Conservation (phyloP, 2,797 vertebrate species). For the Coregonus suidteri region DNA sequence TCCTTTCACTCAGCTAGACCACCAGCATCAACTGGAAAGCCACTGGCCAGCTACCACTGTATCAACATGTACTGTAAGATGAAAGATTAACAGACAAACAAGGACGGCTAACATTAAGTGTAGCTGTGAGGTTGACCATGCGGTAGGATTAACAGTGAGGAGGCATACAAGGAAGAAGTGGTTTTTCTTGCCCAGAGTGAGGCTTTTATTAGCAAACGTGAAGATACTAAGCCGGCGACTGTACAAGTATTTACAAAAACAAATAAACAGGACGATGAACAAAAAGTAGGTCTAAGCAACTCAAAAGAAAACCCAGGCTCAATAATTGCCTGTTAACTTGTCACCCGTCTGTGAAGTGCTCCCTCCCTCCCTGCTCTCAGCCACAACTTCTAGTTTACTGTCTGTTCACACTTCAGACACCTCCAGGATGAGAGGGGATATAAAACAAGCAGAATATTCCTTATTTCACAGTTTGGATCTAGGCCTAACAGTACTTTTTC, state of each 20-base stretch:
- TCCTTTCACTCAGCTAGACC: background rate
- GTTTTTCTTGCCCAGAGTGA: too few species aligned
- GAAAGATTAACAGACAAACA: background rate
- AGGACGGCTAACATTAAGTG: background rate
- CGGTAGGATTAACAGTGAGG: too few species aligned
- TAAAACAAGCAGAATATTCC: slow-evolving; percentile 24
- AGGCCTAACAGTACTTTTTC: background rate
- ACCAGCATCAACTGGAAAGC: background rate
- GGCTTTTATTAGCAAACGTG: too few species aligned
- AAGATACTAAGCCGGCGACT: background rate
- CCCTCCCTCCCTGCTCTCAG: too few species aligned
- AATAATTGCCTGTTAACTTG: too few species aligned
- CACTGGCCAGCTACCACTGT: background rate
- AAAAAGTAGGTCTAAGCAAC: too few species aligned
- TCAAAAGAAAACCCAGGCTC: too few species aligned
- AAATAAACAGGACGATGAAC: too few species aligned
- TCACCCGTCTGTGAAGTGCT: too few species aligned
- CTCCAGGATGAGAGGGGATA: background rate
- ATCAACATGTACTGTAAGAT: background rate
- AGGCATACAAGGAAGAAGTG: too few species aligned
- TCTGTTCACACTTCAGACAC: background rate
- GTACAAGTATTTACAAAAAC: too few species aligned
- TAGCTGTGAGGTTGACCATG: background rate
- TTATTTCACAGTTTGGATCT: slow-evolving; percentile 19
- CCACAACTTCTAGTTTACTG: background rate